These are phyloP conservation scores for Xanthia togata DNA, from an alignment of 2,888 invertebrate genomes.

Conservation along the genomic window DNA sequence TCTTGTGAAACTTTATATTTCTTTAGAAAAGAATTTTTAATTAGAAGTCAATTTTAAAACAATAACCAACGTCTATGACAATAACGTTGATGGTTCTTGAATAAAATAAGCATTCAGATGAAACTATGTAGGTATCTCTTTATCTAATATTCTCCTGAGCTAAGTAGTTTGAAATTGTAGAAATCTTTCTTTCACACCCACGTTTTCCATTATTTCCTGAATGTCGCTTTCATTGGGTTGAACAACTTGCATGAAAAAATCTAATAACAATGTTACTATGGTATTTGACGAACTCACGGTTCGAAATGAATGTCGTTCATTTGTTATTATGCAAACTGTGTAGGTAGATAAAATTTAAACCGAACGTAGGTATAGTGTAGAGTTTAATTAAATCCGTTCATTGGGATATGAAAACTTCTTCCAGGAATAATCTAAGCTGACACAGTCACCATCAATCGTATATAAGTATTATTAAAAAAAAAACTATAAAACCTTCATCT, in stretches of 20 bases:
- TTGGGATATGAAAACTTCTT: too few relatives aligned
- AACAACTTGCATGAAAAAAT: background rate
- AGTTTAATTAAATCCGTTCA: too few relatives aligned
- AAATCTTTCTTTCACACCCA: background rate
- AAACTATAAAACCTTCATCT: background rate
- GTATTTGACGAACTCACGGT: background rate
- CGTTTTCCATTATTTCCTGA: background rate
- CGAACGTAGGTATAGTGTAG: too few relatives aligned
- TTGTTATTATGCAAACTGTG: too few relatives aligned
- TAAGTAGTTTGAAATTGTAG: background rate
- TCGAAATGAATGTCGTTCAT: too few relatives aligned
- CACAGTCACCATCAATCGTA: too few relatives aligned
- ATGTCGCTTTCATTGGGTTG: background rate
- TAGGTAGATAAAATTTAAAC: too few relatives aligned
- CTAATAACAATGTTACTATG: background rate
- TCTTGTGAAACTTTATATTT: constrained; percentile 10
- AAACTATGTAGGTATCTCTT: background rate
- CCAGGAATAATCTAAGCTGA: too few relatives aligned
- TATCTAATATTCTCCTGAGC: background rate
- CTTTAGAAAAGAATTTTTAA: constrained; percentile 10
- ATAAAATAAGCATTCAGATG: background rate
- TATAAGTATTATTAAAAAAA: too few relatives aligned
- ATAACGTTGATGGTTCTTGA: background rate
- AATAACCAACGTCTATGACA: too few relatives aligned
- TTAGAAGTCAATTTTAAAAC: background rate